phyloP scores from a whole-genome alignment of 2,113 vertebrate genomes.

The Plectropomus leopardus region DNA sequence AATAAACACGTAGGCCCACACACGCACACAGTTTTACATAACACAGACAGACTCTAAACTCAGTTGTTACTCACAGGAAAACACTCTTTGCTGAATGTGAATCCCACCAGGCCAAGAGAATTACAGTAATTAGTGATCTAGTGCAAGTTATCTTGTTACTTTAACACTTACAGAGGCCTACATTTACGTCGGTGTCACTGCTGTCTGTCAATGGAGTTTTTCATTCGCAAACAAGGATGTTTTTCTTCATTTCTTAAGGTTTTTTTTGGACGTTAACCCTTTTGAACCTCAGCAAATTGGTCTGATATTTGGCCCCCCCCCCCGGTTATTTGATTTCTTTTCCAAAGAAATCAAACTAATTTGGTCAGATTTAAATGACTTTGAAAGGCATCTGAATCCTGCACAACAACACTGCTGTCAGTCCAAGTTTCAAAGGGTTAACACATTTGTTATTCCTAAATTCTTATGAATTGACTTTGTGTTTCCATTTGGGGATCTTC shows the following conservation, averaged over 20 bases:
- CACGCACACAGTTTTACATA: constrained; percentile 16
- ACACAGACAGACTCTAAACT: constrained; percentile 24
- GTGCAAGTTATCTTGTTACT: background rate
- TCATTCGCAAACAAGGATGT: background rate
- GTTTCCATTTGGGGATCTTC: background rate
- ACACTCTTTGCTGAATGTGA: background rate
- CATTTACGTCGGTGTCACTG: background rate
- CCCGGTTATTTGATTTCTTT: too few species aligned
- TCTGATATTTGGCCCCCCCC: too few species aligned
- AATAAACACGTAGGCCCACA: constrained; percentile 25
- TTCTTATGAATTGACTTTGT: background rate
- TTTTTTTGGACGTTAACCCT: background rate
- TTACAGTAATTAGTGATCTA: background rate
- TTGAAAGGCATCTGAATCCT: too few species aligned
- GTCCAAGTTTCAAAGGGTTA: too few species aligned
- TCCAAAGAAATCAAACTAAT: too few species aligned
- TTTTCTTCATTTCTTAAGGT: background rate
- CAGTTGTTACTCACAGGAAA: constrained; percentile 27
- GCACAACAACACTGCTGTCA: too few species aligned
- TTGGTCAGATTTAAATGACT: too few species aligned
- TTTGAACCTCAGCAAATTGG: too few species aligned
- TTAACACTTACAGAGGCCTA: background rate
- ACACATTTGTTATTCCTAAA: background rate
- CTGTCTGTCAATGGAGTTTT: background rate
- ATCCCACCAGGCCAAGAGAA: background rate